Evolutionary conservation across 2,797 vertebrate species (phyloP), one percentile per base, ranked within the genome.

Genomic region (Cuniculus paca): DNA sequence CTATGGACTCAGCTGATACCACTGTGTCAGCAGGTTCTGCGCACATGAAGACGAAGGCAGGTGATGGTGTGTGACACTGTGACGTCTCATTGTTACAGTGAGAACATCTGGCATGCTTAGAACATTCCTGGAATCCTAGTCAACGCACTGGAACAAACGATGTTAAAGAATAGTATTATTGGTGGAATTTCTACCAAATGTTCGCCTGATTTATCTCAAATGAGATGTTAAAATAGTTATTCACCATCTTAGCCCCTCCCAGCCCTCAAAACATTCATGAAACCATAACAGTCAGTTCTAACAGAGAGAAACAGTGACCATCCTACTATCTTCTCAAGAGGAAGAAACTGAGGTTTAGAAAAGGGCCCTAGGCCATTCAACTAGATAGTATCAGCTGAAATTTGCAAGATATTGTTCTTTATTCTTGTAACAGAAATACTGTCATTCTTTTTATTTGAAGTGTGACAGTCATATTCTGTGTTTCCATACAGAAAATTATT

Each of bases 401-500:
- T 80, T 65, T 56, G 28, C 58, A 77, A 70, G 68, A 48, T 65
- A 28, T 16, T 84, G 65, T 77, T 61, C 86, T 63, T 74, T 78
- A 58, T 42, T 42, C 7, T 19, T 2, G 3, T 39, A 52, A 87
- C 54, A 87, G 84, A 93, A 95, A 90, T 60, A 88, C 0, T 26
- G 50, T 70, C 88, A 83, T 58, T 91, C 36, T 45, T 83, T 82
- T 91, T 88, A 56, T 19, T 42, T 60, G 3, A 28, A 63, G 24
- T 61, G 6, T 95, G 80, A 96, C 56, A 78, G 60, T 75, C 19
- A 16, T 50, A 75, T 31, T 80, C 79, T 95, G 36, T 56, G 48
- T 79, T 87, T 95, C 11, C 74, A n/a, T 52, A 58, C 6, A 77
- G 48, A 95, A 88, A 72, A 81, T 34, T 77, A 42, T 74, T 63